Percentiles rank a stretch among this genome's conserved stretches.
Evolutionary conservation across 2,888 invertebrate genomes (phyloP).

Genomic region (Tridacna gigas): DNA sequence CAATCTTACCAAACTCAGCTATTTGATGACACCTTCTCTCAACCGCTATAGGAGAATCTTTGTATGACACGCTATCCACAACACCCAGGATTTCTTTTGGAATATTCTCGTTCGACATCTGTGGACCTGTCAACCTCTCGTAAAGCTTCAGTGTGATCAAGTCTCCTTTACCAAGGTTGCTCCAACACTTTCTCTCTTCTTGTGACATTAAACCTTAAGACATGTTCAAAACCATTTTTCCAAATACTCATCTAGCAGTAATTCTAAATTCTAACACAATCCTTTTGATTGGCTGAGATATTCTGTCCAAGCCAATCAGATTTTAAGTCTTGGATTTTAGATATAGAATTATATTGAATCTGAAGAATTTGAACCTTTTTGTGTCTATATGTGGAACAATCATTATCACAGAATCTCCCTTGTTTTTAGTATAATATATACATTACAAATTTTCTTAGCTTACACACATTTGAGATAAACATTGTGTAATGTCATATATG

Average conservation of each 20-base stretch:
- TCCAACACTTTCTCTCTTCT: slow-evolving; percentile 23
- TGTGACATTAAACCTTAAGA: slow-evolving; percentile 11
- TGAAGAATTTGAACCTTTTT: no score
- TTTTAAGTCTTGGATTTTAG: no score
- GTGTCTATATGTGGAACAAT: no score
- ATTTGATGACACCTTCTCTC: slow-evolving; percentile 40
- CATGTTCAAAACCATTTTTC: background rate
- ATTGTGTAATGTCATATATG: no score
- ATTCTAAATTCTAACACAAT: background rate
- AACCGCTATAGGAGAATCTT: slow-evolving; percentile 22
- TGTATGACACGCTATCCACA: slow-evolving; percentile 45
- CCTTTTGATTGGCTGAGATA: background rate
- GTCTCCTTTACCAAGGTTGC: slow-evolving; percentile 61
- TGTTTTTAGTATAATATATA: no score
- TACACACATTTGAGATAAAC: no score
- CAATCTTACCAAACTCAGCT: slow-evolving; percentile 41
- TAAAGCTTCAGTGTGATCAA: slow-evolving; percentile 58
- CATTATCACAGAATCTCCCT: no score
- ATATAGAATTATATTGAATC: no score
- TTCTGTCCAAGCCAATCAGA: no score
- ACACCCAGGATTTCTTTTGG: slow-evolving; percentile 27
- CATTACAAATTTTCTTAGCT: no score
- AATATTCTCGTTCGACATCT: slow-evolving; percentile 7
- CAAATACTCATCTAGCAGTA: background rate
- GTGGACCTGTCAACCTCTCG: slow-evolving; percentile 13